phyloP scores from a whole-genome alignment of 2,113 vertebrate species.

The Entelurus aequoreus region DNA sequence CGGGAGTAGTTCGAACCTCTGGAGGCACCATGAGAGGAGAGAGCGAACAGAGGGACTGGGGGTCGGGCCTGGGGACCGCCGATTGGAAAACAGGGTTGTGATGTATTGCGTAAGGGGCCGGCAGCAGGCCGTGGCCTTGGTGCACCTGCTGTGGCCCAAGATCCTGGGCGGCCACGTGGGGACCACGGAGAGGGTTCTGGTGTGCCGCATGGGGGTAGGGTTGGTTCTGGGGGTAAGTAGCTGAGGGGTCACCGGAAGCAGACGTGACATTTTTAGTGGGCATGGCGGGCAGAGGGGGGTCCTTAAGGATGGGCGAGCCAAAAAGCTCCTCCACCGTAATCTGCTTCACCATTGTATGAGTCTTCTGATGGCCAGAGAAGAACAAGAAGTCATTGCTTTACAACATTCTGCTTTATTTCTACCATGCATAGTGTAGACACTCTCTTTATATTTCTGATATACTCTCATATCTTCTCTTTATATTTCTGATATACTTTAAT shows the following conservation, averaged over 20 bases:
- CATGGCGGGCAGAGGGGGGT: constrained; percentile 65
- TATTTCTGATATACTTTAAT: too few relatives aligned
- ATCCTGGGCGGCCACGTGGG: constrained; percentile 67
- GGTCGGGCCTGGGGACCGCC: constrained; percentile 63
- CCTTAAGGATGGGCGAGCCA: constrained; percentile 87
- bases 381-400: not conserved
- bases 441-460: too few relatives aligned
- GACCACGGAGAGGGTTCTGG: constrained; percentile 71
- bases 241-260: constrained; percentile 58
- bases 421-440: too few relatives aligned
- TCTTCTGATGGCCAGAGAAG: constrained; percentile 60
- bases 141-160: constrained; percentile 62
- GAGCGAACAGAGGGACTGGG: constrained; percentile 68
- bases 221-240: constrained; percentile 67
- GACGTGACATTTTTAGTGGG: constrained; percentile 55
- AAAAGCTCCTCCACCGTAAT: constrained; percentile 98
- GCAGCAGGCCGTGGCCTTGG: constrained; percentile 71
- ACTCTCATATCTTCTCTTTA: too few relatives aligned
- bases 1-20: constrained; percentile 57
- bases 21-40: constrained; percentile 76
- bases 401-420: too few relatives aligned
- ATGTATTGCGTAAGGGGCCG: constrained; percentile 68
- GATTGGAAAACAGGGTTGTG: constrained; percentile 78
- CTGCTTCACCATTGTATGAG: constrained; percentile 84
- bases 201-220: constrained; percentile 70